Conservation (phyloP, 2,113 vertebrate genomes). For the Carettochelys insculpta region DNA sequence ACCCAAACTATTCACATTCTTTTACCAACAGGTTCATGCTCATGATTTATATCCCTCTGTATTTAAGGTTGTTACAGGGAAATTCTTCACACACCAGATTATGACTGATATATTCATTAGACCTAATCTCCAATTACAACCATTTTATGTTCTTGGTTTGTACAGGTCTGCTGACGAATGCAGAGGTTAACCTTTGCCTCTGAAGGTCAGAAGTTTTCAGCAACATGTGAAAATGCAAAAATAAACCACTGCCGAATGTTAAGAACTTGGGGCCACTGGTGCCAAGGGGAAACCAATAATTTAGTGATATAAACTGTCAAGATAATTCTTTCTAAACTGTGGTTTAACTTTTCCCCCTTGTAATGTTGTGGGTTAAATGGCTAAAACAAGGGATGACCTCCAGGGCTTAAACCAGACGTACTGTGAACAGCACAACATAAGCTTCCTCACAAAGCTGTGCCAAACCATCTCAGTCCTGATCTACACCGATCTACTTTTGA, state of each 20-base stretch:
- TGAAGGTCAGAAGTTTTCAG: neutral
- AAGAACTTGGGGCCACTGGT: neutral
- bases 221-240: neutral
- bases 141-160: neutral
- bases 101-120: neutral
- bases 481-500: no score
- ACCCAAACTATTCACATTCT: neutral
- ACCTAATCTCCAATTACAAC: neutral
- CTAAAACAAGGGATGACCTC: neutral
- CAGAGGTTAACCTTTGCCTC: neutral
- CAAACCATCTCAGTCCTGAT: neutral
- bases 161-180: conserved; percentile 16
- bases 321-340: neutral
- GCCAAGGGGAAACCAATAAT: neutral
- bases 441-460: neutral
- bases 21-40: neutral
- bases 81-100: neutral
- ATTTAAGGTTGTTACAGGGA: neutral
- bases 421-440: neutral
- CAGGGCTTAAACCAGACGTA: neutral
- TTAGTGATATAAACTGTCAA: neutral
- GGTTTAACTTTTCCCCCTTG: neutral
- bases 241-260: neutral
- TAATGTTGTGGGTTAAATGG: neutral
- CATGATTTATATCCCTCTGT: neutral